Evolutionary conservation across 2,888 invertebrate genomes (phyloP).

Genomic region (Crossocerus cetratus): DNA sequence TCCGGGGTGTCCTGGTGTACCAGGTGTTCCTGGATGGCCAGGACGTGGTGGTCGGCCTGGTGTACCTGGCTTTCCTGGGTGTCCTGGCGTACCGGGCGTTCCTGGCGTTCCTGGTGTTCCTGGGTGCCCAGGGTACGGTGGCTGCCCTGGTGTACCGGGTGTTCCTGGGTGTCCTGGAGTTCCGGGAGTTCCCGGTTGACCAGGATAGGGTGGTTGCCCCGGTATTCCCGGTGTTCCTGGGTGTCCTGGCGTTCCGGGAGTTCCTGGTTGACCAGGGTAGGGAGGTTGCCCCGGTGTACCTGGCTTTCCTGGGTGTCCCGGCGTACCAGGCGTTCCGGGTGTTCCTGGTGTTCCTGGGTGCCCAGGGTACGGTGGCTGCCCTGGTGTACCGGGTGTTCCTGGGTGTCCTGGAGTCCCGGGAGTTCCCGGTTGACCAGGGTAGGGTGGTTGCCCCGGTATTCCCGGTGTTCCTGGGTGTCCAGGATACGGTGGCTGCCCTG

Average conservation of each 20-base stretch:
- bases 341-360: conserved; percentile 51
- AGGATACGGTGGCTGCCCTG: neutral
- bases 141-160: conserved; percentile 55
- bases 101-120: conserved; percentile 18
- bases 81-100: neutral
- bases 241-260: conserved; percentile 47
- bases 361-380: conserved; percentile 54
- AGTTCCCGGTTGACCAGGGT: conserved; percentile 31
- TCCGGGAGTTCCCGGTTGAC: conserved; percentile 58
- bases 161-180: conserved; percentile 55
- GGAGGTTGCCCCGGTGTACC: conserved; percentile 44
- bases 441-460: conserved; percentile 45
- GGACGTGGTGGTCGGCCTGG: conserved; percentile 69
- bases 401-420: conserved; percentile 6
- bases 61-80: conserved; percentile 53
- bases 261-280: conserved; percentile 55
- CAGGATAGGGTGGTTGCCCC: conserved; percentile 48
- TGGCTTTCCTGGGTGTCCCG: conserved; percentile 54
- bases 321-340: conserved; percentile 46
- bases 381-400: conserved; percentile 61
- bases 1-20: conserved; percentile 50
- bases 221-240: conserved; percentile 54
- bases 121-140: conserved; percentile 2
- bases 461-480: conserved; percentile 37
- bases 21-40: conserved; percentile 24